Conservation (phyloP, 2,888 invertebrate species). For the Chymomyza amoena region DNA sequence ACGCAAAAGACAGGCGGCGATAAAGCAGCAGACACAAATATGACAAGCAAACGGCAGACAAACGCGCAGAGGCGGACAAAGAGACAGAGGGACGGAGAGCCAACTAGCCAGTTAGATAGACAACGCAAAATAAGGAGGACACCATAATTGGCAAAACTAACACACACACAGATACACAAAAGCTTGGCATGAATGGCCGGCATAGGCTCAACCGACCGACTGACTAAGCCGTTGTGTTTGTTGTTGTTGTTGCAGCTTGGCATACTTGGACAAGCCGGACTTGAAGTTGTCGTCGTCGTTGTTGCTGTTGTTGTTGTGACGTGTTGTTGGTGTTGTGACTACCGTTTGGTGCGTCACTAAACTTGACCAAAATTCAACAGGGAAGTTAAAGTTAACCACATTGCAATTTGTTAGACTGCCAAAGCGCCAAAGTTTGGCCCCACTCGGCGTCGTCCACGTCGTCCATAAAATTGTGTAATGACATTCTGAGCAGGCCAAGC, state of each 20-base stretch:
- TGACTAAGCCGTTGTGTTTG: constrained; percentile 19
- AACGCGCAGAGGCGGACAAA: constrained; percentile 50
- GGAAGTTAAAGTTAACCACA: constrained; percentile 46
- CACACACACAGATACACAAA: constrained; percentile 27
- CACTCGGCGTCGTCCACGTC: constrained; percentile 38
- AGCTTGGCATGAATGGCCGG: constrained; percentile 50
- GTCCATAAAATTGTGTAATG: constrained; percentile 31
- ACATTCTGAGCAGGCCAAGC: constrained; percentile 21
- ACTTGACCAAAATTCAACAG: constrained; percentile 72
- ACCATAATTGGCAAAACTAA: constrained; percentile 73
- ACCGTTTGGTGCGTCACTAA: constrained; percentile 60
- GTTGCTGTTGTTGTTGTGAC: constrained; percentile 27
- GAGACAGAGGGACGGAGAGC: constrained; percentile 28
- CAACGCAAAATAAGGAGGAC: constrained; percentile 69
- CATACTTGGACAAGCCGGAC: constrained; percentile 64
- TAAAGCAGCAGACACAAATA: constrained; percentile 59
- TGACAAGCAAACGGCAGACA: constrained; percentile 51
- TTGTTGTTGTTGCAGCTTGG: constrained; percentile 25
- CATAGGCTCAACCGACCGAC: constrained; percentile 17
- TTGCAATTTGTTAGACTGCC: constrained; percentile 47
- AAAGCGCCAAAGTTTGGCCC: constrained; percentile 6
- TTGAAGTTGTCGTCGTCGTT: constrained; percentile 35
- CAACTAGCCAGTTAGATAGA: constrained; percentile 40
- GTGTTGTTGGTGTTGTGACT: neutral
- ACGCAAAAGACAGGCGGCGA: constrained; percentile 1